Percentiles rank a stretch among this genome's conserved stretches.
Evolutionary conservation across 2,888 invertebrate species (phyloP).

Genomic region (Drosophila niveifrons): DNA sequence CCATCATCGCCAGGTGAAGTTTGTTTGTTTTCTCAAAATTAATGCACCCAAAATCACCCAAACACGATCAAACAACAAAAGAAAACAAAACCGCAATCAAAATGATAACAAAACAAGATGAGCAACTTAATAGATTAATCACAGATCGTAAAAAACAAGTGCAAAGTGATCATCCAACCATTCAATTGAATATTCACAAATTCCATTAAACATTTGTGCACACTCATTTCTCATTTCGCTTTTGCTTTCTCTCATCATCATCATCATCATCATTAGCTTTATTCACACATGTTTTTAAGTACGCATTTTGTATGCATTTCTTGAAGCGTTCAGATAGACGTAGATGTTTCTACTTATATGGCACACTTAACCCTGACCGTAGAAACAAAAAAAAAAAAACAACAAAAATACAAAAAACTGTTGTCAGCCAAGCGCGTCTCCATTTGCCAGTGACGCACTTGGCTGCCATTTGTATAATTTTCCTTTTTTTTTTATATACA

Average conservation of each 20-base stretch:
- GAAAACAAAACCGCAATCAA: slow-evolving; percentile 4
- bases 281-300: slow-evolving; percentile 36
- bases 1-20: slow-evolving; percentile 87
- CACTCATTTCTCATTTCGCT: slow-evolving; percentile 31
- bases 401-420: not conserved
- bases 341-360: slow-evolving; percentile 10
- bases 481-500: slow-evolving; percentile 11
- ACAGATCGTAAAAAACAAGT: slow-evolving; percentile 5
- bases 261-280: slow-evolving; percentile 12
- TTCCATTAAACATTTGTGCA: slow-evolving; percentile 22
- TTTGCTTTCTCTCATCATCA: slow-evolving; percentile 42
- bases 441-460: slow-evolving; percentile 49
- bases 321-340: not conserved
- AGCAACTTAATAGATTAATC: slow-evolving; percentile 28
- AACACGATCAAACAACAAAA: not conserved
- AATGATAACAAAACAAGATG: slow-evolving; percentile 4
- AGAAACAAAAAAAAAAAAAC: not conserved
- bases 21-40: slow-evolving; percentile 39
- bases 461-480: slow-evolving; percentile 43
- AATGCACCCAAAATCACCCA: slow-evolving; percentile 43
- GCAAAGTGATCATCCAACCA: not conserved
- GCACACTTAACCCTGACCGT: slow-evolving; percentile 28
- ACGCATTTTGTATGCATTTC: slow-evolving; percentile 64
- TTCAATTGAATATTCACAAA: slow-evolving; percentile 17
- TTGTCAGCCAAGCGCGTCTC: slow-evolving; percentile 32